Percentiles rank a stretch among this genome's conserved stretches.
Conservation (phyloP, 2,797 vertebrate species). For the Epinephelus malabaricus region DNA sequence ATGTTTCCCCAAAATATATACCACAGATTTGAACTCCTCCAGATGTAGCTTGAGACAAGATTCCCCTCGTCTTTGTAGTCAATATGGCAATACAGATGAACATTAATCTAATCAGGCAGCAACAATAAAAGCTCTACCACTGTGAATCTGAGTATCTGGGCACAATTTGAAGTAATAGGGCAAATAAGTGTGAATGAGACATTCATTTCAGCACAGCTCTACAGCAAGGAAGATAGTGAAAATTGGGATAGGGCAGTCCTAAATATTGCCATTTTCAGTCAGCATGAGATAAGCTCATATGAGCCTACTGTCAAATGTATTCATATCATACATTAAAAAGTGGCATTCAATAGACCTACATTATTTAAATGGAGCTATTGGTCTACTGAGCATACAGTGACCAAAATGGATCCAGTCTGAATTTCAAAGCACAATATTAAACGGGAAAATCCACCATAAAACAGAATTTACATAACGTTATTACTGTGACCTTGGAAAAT, state of each 20-base stretch:
- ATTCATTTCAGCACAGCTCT: conserved; percentile 38
- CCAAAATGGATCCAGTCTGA: conserved; percentile 41
- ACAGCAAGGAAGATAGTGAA: conserved; percentile 9
- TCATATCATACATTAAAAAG: conserved; percentile 74
- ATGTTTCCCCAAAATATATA: conserved; percentile 9
- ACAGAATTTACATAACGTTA: conserved; percentile 58
- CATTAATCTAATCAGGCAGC: conserved; percentile 48
- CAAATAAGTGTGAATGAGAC: conserved; percentile 53
- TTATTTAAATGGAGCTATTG: conserved; percentile 69
- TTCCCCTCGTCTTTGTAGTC: conserved; percentile 34
- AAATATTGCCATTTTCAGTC: conserved; percentile 63
- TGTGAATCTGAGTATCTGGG: conserved; percentile 40
- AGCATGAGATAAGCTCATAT: conserved; percentile 45
- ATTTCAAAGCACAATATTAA: conserved; percentile 49
- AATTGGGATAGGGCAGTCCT: conserved; percentile 13
- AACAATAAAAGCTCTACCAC: conserved; percentile 32
- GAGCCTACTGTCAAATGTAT: conserved; percentile 64
- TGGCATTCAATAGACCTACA: conserved; percentile 63
- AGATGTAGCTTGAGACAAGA: conserved; percentile 6
- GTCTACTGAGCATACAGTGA: conserved; percentile 43
- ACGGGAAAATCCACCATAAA: conserved; percentile 42
- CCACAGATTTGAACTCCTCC: conserved; percentile 5
- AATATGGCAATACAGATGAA: conserved; percentile 13
- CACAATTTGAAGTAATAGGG: conserved; percentile 56
- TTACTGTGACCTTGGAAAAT: conserved; percentile 53